Percentiles rank a stretch among this genome's conserved stretches.
Conservation (phyloP, 2,888 invertebrate genomes). For the Macrophya alboannulata region DNA sequence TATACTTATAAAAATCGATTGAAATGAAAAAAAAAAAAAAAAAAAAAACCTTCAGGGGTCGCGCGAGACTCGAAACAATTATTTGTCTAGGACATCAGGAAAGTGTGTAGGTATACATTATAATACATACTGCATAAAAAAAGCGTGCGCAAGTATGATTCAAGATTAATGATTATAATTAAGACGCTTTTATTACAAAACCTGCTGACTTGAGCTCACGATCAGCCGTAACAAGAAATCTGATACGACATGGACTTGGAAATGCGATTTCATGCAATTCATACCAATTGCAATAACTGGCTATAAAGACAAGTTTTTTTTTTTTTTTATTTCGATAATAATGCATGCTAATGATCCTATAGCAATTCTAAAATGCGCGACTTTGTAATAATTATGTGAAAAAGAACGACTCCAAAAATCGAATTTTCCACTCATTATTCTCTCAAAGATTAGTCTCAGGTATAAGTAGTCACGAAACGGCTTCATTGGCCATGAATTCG, state of each 20-base stretch:
- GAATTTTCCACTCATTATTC: not conserved
- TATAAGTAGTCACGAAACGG: constrained; percentile 11
- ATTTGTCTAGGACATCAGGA: not conserved
- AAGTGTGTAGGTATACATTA: not conserved
- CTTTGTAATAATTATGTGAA: not conserved
- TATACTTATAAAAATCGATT: not conserved
- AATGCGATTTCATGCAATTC: not conserved
- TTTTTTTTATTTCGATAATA: not conserved
- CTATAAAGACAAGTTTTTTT: not conserved
- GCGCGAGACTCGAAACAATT: not conserved
- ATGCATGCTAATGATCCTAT: not conserved
- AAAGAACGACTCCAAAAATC: not conserved
- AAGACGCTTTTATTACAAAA: not conserved
- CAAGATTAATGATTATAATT: not conserved
- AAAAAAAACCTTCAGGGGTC: not conserved
- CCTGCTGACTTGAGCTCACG: not conserved
- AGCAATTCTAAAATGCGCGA: not conserved
- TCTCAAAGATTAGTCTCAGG: not conserved
- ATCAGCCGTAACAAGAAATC: not conserved
- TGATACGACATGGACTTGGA: not conserved
- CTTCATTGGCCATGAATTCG: constrained; percentile 29
- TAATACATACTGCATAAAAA: not conserved
- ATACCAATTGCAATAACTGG: not conserved
- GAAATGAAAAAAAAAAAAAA: not conserved
- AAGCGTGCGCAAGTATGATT: not conserved